Evolutionary conservation across 2,888 invertebrate genomes (phyloP), one percentile per base, ranked within the genome.

Genomic region (Malthinus flaveolus): DNA sequence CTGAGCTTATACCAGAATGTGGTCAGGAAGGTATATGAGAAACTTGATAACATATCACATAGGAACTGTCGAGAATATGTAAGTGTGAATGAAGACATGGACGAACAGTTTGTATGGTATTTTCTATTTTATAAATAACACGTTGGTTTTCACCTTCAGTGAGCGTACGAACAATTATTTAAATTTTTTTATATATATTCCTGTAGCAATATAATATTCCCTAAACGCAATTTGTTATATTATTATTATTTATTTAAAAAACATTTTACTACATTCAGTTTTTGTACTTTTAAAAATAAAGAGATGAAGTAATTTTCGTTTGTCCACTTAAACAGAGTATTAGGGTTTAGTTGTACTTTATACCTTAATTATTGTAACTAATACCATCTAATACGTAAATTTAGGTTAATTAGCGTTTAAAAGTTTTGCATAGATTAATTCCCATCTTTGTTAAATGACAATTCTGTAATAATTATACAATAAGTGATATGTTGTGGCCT

Each of bases 11-110:
- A 56, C 56, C 53, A 33, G 56, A 58, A 49, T 47, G 61, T 15
- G 64, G 60, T 42, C 64, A 64, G 52, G 58, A 64, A 46, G 66
- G 64, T 49, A 50, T 44, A 50, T 61, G 54, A 61, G 50, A 39
- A 39, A 33, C 63, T 63, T 65, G 62, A 66, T 64, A 64, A 76
- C 75, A 75, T 76, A 76, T 76, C 76, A 76, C 63, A 67, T 68
- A 62, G 69, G 69, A 71, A 73, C 69, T 61, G 66, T 68, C 70
- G 66, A 56, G 65, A 69, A 65, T 42, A 42, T 61, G 70, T 68
- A 67, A 66, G 73, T 71, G 69, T 68, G 70, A 71, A 72, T 73
- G 73, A 71, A 32, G 49, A 52, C 71, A 72, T 71, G 23, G 23
- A 69, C 59, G 64, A 68, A 69, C 67, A 66, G 68, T 67, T 65